Percentiles rank a stretch among this genome's conserved stretches.
phyloP scores from a whole-genome alignment of 2,888 invertebrate genomes.

The Chrysotoxum bicinctum region DNA sequence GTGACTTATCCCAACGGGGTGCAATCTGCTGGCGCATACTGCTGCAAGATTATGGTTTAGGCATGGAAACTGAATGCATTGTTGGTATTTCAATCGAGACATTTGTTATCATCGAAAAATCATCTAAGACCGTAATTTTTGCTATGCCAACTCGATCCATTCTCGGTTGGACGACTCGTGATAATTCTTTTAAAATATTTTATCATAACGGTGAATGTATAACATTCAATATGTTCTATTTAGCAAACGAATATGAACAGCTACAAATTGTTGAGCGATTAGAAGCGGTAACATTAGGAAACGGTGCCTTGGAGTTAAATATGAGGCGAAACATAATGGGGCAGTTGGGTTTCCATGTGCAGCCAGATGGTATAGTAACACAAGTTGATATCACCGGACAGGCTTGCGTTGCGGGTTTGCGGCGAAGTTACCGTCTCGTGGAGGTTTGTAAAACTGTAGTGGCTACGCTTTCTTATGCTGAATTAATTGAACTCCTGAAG shows the following conservation, averaged over 20 bases:
- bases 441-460: constrained; percentile 96
- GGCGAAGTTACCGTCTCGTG: constrained; percentile 94
- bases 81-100: constrained; percentile 94
- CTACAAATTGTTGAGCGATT: constrained; percentile 91
- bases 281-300: constrained; percentile 84
- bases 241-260: constrained; percentile 86
- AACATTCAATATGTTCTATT: constrained; percentile 89
- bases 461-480: constrained; percentile 93
- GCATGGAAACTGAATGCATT: constrained; percentile 87
- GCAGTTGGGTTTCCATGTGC: constrained; percentile 94
- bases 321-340: constrained; percentile 91
- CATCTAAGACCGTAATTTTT: constrained; percentile 91
- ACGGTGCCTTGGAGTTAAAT: constrained; percentile 90
- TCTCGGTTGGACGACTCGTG: constrained; percentile 84
- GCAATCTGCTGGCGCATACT: constrained; percentile 93
- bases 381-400: constrained; percentile 82
- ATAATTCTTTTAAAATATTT: constrained; percentile 89
- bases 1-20: constrained; percentile 88
- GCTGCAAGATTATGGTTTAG: constrained; percentile 87
- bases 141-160: constrained; percentile 92
- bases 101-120: constrained; percentile 92
- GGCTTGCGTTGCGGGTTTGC: constrained; percentile 90
- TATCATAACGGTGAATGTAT: constrained; percentile 97
- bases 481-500: constrained; percentile 95
- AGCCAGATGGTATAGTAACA: constrained; percentile 96